A percentile compares a stretch with the other conserved stretches of the same genome.
phyloP scores from a whole-genome alignment of 1,140 invertebrate genomes.

The Arctopsyche grandis region DNA sequence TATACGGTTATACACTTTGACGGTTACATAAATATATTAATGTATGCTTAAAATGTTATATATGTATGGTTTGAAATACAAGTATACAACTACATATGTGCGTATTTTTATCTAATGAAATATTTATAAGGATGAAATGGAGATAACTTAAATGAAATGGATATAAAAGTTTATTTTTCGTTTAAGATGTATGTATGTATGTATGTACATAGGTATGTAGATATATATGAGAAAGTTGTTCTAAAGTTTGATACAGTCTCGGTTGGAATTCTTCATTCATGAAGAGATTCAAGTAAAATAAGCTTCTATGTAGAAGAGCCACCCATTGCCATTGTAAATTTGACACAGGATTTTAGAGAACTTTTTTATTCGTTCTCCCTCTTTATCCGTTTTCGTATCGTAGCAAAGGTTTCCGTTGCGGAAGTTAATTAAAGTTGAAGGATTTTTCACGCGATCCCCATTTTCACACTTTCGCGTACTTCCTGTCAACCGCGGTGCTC shows the following conservation, averaged over 20 bases:
- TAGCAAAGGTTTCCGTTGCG: background rate
- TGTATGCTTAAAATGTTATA: conserved; percentile 26
- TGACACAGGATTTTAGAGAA: background rate
- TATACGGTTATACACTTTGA: conserved; percentile 27
- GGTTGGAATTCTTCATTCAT: background rate
- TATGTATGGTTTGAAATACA: background rate
- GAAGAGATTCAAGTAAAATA: background rate
- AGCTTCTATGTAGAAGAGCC: background rate
- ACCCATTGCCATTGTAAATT: background rate
- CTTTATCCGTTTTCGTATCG: background rate
- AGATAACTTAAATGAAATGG: no score
- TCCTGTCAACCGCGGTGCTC: background rate
- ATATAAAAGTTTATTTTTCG: no score
- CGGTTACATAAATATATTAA: conserved; percentile 24
- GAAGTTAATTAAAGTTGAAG: conserved; percentile 25
- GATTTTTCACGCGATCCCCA: background rate
- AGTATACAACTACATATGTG: background rate
- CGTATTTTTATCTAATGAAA: background rate
- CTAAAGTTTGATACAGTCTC: no score
- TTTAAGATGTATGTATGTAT: no score
- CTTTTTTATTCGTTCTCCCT: background rate
- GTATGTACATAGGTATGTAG: no score
- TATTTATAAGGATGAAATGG: background rate
- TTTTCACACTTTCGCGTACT: conserved; percentile 8
- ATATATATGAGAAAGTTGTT: no score